Conservation (phyloP, 2,888 invertebrate genomes). For the Drosophila pegasa region DNA sequence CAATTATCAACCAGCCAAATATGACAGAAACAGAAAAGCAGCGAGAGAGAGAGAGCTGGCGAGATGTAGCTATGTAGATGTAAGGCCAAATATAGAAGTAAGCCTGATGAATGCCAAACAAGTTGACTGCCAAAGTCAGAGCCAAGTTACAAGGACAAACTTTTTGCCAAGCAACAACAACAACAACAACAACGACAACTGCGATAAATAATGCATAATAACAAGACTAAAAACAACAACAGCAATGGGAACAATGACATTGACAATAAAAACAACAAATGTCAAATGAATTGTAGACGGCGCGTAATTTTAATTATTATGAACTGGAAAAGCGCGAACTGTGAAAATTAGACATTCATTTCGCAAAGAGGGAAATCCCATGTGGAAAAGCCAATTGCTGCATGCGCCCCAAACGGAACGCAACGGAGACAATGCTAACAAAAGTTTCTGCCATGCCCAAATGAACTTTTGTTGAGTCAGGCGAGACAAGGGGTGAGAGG, state of each 20-base stretch:
- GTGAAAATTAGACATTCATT: conserved; percentile 75
- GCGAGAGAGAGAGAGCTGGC: neutral
- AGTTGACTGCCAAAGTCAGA: conserved; percentile 65
- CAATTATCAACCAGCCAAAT: conserved; percentile 52
- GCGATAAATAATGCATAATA: conserved; percentile 70
- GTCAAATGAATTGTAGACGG: conserved; percentile 59
- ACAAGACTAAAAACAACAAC: conserved; percentile 35
- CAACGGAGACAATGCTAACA: conserved; percentile 52
- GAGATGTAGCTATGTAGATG: conserved; percentile 35
- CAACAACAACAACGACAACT: conserved; percentile 40
- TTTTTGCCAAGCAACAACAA: conserved; percentile 39
- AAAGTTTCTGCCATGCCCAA: conserved; percentile 53
- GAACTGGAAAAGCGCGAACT: conserved; percentile 54
- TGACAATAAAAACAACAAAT: conserved; percentile 48
- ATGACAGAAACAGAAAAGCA: conserved; percentile 49
- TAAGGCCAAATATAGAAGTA: conserved; percentile 37
- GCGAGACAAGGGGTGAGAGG: conserved; percentile 3
- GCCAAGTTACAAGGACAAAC: conserved; percentile 65
- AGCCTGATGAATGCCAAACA: conserved; percentile 74
- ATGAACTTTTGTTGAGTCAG: conserved; percentile 64
- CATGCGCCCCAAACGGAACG: conserved; percentile 4
- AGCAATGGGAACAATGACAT: conserved; percentile 32
- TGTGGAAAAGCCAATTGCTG: conserved; percentile 47
- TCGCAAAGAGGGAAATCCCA: conserved; percentile 16
- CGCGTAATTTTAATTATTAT: conserved; percentile 74